Base-by-base conservation (phyloP, 2,797 vertebrate species). In the Catamblyrhynchus diadema region DNA sequence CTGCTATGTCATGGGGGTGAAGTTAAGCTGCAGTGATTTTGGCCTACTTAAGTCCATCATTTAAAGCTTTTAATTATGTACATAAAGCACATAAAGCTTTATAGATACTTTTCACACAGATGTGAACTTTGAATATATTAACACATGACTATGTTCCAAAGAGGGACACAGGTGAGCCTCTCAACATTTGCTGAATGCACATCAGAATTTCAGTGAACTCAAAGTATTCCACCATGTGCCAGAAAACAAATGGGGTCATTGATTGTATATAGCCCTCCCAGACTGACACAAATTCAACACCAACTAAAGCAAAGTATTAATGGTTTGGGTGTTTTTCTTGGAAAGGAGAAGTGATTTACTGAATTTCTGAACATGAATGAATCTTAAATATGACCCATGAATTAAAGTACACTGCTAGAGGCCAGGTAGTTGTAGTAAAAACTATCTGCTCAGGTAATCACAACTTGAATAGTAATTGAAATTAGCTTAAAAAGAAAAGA, bases 1-100 rank as follows among this genome's bases (percentile, higher is more conserved):
- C 32, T 71, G 33, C 13, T n/a, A 0, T 1, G 42, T 39, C 37
- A 33, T 25, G 41, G 18, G 13, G 1, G 1, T 50, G 22, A 73
- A 65, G 41, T 54, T 82, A 64, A 67, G 64, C 50, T 41, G 8
- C 16, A 33, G 20, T 64, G 22, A 2, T 61, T 86, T 70, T 53
- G 12, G 17, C 16, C 37, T 60, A 32, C 41, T 62, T 54, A 70
- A 90, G 32, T 32, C 24, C 14, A 64, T 57, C 20, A 14, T 30
- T 60, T 50, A 80, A 77, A 39, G 10, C 19, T 90, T 81, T 47
- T 64, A 33, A 47, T 54, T 10, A 13, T 14, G 13, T 83, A 24
- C 23, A 71, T 23, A 28, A 39, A 66, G 10, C 22, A 32, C 3
- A 3, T 48, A 30, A 80, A 80, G 18, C 12, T n/a, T 81, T 56